Conservation (phyloP, 2,113 vertebrate genomes). For the Hyperopisus bebe region DNA sequence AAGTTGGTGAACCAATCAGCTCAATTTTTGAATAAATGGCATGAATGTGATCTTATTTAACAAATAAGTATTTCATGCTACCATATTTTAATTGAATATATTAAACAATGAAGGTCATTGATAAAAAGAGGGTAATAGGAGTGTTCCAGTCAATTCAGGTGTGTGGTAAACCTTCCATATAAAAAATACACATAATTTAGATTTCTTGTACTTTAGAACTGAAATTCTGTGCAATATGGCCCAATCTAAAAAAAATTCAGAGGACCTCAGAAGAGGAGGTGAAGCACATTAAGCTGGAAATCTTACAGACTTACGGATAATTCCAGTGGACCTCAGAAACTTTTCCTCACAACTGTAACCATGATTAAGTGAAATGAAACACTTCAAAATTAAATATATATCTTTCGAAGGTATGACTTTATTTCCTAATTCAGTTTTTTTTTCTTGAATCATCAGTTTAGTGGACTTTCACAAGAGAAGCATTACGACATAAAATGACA, state of each 20-base stretch:
- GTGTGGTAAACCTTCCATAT: neutral
- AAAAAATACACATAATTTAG: neutral
- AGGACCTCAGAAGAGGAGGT: neutral
- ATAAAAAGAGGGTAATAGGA: neutral
- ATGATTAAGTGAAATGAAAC: neutral
- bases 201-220: neutral
- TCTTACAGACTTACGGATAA: neutral
- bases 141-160: neutral
- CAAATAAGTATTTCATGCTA: neutral
- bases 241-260: neutral
- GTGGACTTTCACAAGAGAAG: neutral
- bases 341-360: neutral
- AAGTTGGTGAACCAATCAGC: neutral
- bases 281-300: neutral
- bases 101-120: neutral
- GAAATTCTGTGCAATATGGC: neutral
- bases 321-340: neutral
- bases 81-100: neutral
- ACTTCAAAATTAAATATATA: neutral
- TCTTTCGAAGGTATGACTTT: neutral
- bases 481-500: neutral
- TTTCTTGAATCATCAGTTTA: conserved; percentile 3
- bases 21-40: neutral
- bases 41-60: neutral
- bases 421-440: neutral